phyloP scores from a whole-genome alignment of 2,797 vertebrate species.

The Erethizon dorsatum region DNA sequence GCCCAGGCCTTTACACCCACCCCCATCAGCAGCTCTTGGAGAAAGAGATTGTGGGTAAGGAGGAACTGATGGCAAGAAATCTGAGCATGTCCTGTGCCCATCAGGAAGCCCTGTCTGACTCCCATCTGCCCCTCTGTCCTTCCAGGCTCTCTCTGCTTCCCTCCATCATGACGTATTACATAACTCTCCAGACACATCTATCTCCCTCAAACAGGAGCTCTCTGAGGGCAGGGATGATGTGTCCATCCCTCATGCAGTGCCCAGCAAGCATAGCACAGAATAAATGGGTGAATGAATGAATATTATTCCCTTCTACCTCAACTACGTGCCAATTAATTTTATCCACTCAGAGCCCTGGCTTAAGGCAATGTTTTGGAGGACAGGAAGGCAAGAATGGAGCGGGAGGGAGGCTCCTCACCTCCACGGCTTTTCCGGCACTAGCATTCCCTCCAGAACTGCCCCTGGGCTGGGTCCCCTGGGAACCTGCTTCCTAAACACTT shows the following conservation, averaged over 20 bases:
- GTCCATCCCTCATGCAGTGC: not conserved
- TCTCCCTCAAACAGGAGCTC: not conserved
- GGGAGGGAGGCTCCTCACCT: not conserved
- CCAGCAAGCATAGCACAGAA: not conserved
- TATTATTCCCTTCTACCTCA: not conserved
- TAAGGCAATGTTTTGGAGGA: not conserved
- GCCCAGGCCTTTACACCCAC: not conserved
- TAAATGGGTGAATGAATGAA: not conserved
- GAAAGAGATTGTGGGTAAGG: not conserved
- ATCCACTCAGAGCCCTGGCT: not conserved
- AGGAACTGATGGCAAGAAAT: not conserved
- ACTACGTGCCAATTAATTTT: rapidly evolving
- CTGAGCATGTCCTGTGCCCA: not conserved
- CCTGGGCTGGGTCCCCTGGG: not conserved
- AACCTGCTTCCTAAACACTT: slow-evolving; percentile 77
- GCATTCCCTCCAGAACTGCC: not conserved
- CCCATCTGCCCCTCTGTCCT: not conserved
- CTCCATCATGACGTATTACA: rapidly evolving
- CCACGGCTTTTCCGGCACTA: not conserved
- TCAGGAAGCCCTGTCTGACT: not conserved
- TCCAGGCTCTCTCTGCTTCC: not conserved
- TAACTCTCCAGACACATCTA: rapidly evolving
- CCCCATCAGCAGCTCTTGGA: not conserved
- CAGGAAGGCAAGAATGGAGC: not conserved
- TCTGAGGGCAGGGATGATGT: not conserved